phyloP scores from a whole-genome alignment of 2,797 vertebrate genomes.

The Typhlichthys eigenmanni region DNA sequence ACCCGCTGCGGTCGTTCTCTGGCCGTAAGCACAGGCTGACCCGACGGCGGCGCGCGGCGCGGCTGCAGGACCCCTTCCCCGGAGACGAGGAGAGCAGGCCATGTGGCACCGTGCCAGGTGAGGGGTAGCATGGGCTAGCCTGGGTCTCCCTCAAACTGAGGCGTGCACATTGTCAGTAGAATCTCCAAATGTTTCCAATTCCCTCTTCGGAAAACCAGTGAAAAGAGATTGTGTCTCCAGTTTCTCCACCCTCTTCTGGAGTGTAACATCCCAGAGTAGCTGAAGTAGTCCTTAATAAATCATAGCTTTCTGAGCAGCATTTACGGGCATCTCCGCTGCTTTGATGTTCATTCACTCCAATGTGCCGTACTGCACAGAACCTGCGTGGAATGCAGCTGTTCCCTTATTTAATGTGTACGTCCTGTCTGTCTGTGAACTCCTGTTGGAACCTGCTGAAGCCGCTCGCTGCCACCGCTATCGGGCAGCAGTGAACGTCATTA shows the following conservation, averaged over 20 bases:
- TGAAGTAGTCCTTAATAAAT: constrained; percentile 55
- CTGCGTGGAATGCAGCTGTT: constrained; percentile 60
- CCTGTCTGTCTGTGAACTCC: constrained; percentile 35
- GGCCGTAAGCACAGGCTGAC: constrained; percentile 80
- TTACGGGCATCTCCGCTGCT: constrained; percentile 52
- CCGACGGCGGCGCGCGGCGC: constrained; percentile 69
- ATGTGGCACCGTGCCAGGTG: constrained; percentile 85
- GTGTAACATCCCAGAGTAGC: constrained; percentile 24
- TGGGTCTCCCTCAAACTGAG: too few relatives aligned
- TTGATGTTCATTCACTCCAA: constrained; percentile 62
- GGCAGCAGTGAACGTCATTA: constrained; percentile 10
- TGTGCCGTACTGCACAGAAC: constrained; percentile 26
- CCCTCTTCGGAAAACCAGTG: neutral
- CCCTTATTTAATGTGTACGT: constrained; percentile 60
- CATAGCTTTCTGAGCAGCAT: constrained; percentile 50
- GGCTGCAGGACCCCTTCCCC: neutral
- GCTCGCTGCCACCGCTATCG: constrained; percentile 32
- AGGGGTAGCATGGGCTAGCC: constrained; percentile 46
- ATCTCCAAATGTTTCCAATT: constrained; percentile 11
- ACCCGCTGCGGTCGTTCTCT: constrained; percentile 69
- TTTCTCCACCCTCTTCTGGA: constrained; percentile 15
- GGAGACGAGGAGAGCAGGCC: constrained; percentile 24
- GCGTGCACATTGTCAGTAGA: neutral
- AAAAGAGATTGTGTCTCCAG: neutral
- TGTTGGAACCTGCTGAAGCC: constrained; percentile 56